Evolutionary conservation across 2,113 vertebrate genomes (phyloP).

Genomic region (Chinchilla lanigera): DNA sequence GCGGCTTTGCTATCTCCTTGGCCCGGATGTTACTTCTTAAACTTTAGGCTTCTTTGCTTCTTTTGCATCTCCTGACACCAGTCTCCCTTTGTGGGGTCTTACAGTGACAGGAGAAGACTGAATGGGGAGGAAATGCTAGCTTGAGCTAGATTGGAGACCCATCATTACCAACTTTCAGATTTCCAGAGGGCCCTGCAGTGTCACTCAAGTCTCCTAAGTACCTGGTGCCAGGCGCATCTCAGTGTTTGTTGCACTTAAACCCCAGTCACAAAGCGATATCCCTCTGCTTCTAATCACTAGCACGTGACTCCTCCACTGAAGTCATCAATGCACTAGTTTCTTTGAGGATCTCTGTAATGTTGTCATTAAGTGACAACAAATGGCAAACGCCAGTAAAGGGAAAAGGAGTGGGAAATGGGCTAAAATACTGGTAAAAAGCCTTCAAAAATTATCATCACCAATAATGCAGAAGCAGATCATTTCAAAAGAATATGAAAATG

Average conservation of each 20-base stretch:
- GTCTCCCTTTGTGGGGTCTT: background rate
- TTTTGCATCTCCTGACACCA: background rate
- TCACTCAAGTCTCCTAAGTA: background rate
- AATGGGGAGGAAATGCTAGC: background rate
- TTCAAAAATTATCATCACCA: background rate
- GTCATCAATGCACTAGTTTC: background rate
- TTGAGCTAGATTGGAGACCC: background rate
- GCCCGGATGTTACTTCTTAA: background rate
- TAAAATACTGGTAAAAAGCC: background rate
- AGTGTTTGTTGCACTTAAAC: background rate
- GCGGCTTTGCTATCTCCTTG: no score
- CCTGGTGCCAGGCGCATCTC: background rate
- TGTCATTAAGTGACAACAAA: background rate
- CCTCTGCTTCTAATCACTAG: background rate
- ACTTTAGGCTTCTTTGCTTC: background rate
- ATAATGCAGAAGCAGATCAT: background rate
- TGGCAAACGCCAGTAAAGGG: background rate
- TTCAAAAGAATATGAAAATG: conserved; percentile 1
- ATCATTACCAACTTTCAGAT: background rate
- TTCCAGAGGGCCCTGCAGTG: background rate
- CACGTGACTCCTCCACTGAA: background rate
- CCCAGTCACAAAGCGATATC: background rate
- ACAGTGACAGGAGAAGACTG: background rate
- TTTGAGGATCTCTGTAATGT: background rate
- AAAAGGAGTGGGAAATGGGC: background rate